phyloP scores from a whole-genome alignment of 2,797 vertebrate genomes.

The Microctenopoma steveboyesi region DNA sequence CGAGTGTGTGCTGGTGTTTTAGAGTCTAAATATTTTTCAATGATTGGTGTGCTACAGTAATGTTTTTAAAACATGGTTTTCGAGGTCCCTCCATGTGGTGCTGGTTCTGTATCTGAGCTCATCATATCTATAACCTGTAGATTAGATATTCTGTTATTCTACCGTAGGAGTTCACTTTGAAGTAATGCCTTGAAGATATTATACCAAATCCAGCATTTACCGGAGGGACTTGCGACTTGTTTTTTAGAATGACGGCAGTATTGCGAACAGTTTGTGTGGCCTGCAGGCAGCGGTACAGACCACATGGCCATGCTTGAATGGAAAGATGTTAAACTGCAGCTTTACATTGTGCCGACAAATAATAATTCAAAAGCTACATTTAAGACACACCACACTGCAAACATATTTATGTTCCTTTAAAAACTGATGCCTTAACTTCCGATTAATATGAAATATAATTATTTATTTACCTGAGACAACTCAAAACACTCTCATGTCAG shows the following conservation, averaged over 20 bases:
- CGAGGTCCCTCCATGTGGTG: slow-evolving; percentile 60
- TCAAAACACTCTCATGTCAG: background rate
- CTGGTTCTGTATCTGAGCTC: slow-evolving; percentile 61
- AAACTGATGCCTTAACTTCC: background rate
- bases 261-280: slow-evolving; percentile 40
- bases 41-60: slow-evolving; percentile 63
- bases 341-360: slow-evolving; percentile 9
- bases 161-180: slow-evolving; percentile 55
- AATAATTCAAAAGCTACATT: background rate
- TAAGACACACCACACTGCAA: background rate
- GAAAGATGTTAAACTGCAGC: slow-evolving; percentile 29
- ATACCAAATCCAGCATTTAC: slow-evolving; percentile 71
- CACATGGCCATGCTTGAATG: slow-evolving; percentile 65
- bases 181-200: slow-evolving; percentile 66
- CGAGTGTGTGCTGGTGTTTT: slow-evolving; percentile 63
- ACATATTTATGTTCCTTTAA: background rate
- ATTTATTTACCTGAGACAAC: background rate
- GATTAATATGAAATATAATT: background rate
- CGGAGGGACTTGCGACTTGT: slow-evolving; percentile 46
- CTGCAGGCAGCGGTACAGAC: slow-evolving; percentile 44
- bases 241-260: slow-evolving; percentile 37
- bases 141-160: slow-evolving; percentile 66
- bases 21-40: slow-evolving; percentile 71
- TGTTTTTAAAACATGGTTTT: slow-evolving; percentile 64
- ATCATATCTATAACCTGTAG: slow-evolving; percentile 63